These are phyloP conservation scores for Propsilocerus akamusi DNA, from an alignment of 1,140 invertebrate genomes.

Conservation along the genomic window DNA sequence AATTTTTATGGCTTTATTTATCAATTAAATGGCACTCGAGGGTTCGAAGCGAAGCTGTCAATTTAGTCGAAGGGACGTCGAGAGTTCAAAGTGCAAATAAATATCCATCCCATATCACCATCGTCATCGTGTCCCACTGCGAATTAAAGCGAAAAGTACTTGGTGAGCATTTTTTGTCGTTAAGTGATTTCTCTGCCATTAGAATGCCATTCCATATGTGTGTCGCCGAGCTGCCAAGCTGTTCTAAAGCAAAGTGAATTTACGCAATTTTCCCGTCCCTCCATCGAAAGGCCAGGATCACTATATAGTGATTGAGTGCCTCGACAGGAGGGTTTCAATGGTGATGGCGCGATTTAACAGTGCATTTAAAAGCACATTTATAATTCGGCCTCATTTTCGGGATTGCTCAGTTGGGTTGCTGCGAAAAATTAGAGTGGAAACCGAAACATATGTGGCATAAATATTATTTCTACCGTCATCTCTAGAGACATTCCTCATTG, in stretches of 20 bases:
- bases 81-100: conserved; percentile 3
- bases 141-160: not conserved
- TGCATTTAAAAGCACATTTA: conserved; percentile 2
- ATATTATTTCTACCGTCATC: not conserved
- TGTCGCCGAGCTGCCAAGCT: no score
- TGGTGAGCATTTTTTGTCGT: not conserved
- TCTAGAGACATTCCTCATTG: not conserved
- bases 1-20: not conserved
- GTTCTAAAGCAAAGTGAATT: no score
- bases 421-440: conserved; percentile 2
- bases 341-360: not conserved
- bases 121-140: not conserved
- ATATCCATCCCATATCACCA: not conserved
- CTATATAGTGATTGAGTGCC: not conserved
- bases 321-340: not conserved
- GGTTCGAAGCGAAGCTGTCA: not conserved
- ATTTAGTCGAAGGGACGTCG: not conserved
- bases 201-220: not conserved
- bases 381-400: no score
- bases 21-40: not conserved
- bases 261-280: not conserved
- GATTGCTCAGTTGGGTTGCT: no score
- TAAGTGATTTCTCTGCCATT: not conserved
- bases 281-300: not conserved
- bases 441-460: conserved; percentile 1